phyloP scores from a whole-genome alignment of 2,113 vertebrate species.

The Desmodus rotundus region DNA sequence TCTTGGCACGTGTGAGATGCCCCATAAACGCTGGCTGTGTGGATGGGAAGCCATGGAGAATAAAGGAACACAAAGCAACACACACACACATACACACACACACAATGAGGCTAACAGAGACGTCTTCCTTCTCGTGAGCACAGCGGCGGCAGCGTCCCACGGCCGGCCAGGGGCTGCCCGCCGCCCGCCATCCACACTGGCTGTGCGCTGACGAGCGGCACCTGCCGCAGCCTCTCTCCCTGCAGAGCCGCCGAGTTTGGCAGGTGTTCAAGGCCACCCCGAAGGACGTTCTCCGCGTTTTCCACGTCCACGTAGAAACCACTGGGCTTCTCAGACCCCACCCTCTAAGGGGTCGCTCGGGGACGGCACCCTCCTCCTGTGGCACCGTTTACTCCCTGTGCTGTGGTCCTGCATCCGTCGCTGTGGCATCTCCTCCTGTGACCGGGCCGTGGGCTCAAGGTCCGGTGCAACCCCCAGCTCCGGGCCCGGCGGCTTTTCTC shows the following conservation, averaged over 20 bases:
- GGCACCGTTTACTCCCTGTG: background rate
- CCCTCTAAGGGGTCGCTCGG: background rate
- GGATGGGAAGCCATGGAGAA: background rate
- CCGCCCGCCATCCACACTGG: no score
- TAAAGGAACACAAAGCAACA: no score
- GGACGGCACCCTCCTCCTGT: fast-evolving
- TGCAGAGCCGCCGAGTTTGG: background rate
- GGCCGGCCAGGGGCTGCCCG: no score
- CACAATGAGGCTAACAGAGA: no score
- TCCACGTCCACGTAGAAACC: background rate
- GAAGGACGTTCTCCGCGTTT: background rate
- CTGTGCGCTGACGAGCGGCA: background rate
- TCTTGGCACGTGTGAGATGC: background rate
- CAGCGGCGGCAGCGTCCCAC: no score
- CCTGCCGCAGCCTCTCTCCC: background rate
- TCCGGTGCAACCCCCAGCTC: no score
- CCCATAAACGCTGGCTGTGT: background rate
- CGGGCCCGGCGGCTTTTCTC: no score
- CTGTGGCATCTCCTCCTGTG: background rate
- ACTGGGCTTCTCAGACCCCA: background rate
- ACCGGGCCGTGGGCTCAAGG: no score
- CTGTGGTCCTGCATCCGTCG: background rate
- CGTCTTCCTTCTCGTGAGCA: no score
- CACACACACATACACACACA: no score
- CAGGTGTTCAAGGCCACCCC: background rate